A percentile compares a stretch with the other conserved stretches of the same genome.
phyloP scores from a whole-genome alignment of 2,113 vertebrate species.

The Phrynosoma platyrhinos region DNA sequence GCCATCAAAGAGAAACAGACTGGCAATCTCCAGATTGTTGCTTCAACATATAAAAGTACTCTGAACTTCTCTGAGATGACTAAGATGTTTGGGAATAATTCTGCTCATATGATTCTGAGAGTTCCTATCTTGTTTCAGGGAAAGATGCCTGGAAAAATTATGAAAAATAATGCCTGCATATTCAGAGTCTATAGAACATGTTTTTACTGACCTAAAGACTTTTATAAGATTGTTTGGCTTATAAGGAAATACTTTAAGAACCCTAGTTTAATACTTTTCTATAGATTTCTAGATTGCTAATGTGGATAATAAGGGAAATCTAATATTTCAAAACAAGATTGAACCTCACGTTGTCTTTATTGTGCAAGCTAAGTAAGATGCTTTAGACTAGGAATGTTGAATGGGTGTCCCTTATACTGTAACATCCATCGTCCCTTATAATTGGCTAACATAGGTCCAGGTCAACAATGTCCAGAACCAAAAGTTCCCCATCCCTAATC shows the following conservation, averaged over 20 bases:
- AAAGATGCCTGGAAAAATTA: constrained; percentile 27
- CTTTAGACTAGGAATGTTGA: neutral
- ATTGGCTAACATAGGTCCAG: neutral
- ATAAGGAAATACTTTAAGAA: neutral
- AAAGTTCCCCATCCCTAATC: neutral
- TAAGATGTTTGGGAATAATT: neutral
- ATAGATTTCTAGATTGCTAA: neutral
- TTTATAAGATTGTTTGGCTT: neutral
- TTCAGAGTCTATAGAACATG: neutral
- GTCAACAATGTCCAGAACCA: neutral
- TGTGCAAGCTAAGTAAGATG: neutral
- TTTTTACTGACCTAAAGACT: neutral
- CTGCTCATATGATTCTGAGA: constrained; percentile 19
- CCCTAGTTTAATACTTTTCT: neutral
- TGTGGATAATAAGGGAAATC: neutral
- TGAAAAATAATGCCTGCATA: neutral
- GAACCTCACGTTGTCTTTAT: neutral
- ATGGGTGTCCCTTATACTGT: neutral
- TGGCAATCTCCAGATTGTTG: neutral
- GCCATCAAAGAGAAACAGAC: neutral
- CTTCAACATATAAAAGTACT: constrained; percentile 22
- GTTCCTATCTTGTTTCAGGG: neutral
- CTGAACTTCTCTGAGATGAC: constrained; percentile 20
- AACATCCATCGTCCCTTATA: neutral
- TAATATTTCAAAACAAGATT: neutral